Evolutionary conservation across 53 echinoderm and acorn worm genomes (phyloP), one percentile per base, ranked within the genome.

Genomic region (Henricia sp.): DNA sequence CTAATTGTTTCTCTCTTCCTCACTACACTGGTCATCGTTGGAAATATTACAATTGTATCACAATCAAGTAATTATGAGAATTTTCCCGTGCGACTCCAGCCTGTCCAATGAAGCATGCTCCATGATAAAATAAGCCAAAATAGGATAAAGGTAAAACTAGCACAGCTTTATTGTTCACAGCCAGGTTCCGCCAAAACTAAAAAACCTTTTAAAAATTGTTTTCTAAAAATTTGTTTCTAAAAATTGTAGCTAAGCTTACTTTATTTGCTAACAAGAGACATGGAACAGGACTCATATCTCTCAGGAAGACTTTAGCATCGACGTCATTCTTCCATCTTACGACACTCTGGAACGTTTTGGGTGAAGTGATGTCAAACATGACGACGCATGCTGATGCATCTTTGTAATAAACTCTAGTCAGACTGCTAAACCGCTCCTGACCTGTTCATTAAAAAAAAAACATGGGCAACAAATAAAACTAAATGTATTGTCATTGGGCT

Each of bases 221-320:
- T n/a, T n/a, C n/a, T n/a, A n/a, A n/a, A n/a, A n/a, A n/a, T n/a
- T n/a, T n/a, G n/a, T n/a, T n/a, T n/a, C n/a, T n/a, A n/a, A 51
- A 5, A 6, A 23, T 29, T 23, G 21, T 19, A 3, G 38, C 43
- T 33, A 50, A 24, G 41, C 62, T 37, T 93, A 96, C 96, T 92
- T 96, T 96, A 87, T 96, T 96, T 52, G 92, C 96, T 11, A 96
- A 86, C n/a, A 96, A 71, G n/a, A 96, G 85, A 68, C 96, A 94
- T 9, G 96, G 96, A 3, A 96, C 70, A 24, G 96, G 96, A 29
- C 51, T 85, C 26, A 94, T 94, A 82, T 96, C 91, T 65, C 82
- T 67, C 38, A 92, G 83, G 26, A 59, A 50, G 41, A 96, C 96
- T 66, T 96, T 96, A 17, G 84, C 74, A 24, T 96, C 96, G 0